A percentile compares a stretch with the other conserved stretches of the same genome.
Conservation (phyloP, 1,140 invertebrate genomes). For the Adoxophyes honmai region DNA sequence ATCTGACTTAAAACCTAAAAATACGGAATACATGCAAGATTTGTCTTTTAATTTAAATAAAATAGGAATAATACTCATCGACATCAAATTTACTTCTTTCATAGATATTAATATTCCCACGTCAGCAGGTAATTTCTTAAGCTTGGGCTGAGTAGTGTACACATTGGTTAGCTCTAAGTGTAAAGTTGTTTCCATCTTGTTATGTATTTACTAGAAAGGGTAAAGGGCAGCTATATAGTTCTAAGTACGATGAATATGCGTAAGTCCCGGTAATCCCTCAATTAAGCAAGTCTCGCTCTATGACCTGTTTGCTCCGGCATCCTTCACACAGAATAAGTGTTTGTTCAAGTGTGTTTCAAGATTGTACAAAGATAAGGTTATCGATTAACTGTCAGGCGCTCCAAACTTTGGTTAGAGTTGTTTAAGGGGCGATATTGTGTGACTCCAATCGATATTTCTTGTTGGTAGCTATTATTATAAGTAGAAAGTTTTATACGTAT, state of each 20-base stretch:
- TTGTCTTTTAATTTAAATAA: too few relatives aligned
- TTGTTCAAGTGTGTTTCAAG: slow-evolving; percentile 3
- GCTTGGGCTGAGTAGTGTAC: too few relatives aligned
- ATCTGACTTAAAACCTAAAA: too few relatives aligned
- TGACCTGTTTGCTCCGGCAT: slow-evolving; percentile 24
- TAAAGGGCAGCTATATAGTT: slow-evolving; percentile 18
- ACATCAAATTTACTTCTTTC: too few relatives aligned
- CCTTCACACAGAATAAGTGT: slow-evolving; percentile 6
- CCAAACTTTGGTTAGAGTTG: slow-evolving; percentile 4
- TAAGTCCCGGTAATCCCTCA: slow-evolving; percentile 37
- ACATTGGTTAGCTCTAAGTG: too few relatives aligned
- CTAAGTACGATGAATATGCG: slow-evolving; percentile 34
- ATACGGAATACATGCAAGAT: too few relatives aligned
- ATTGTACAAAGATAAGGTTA: slow-evolving; percentile 8
- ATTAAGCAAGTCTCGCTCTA: slow-evolving; percentile 37
- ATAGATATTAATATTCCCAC: too few relatives aligned
- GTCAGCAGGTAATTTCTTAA: too few relatives aligned
- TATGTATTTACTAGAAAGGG: slow-evolving; percentile 13
- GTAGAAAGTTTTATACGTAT: too few relatives aligned
- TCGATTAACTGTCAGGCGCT: slow-evolving; percentile 8
- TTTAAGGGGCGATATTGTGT: slow-evolving; percentile 1
- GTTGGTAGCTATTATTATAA: not conserved
- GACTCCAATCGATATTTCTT: not conserved
- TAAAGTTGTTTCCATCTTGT: not conserved
- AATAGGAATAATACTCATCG: too few relatives aligned